Percentiles rank a stretch among this genome's conserved stretches.
These are phyloP conservation scores for Lamellibrachia columna DNA, from an alignment of 2,888 invertebrate genomes.

Conservation along the genomic window DNA sequence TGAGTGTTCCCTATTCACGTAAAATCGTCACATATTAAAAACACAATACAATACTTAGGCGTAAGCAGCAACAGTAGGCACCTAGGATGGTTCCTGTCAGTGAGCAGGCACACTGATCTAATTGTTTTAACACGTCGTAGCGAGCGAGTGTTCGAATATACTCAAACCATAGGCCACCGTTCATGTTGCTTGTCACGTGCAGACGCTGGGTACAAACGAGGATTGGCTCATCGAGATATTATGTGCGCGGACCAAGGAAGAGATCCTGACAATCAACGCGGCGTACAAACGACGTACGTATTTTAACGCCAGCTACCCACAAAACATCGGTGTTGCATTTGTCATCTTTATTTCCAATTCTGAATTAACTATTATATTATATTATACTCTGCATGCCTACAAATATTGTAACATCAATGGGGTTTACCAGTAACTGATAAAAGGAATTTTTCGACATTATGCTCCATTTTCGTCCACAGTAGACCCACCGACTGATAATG, in stretches of 20 bases:
- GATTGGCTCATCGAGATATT: constrained; percentile 59
- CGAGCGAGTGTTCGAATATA: background rate
- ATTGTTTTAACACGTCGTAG: background rate
- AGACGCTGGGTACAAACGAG: constrained; percentile 51
- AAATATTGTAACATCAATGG: background rate
- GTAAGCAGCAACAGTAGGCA: too few species aligned
- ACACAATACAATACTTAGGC: too few species aligned
- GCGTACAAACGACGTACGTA: constrained; percentile 28
- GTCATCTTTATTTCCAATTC: background rate
- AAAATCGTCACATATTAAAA: too few species aligned
- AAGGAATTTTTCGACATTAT: background rate
- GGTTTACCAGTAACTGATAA: background rate
- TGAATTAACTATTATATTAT: background rate
- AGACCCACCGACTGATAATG: background rate
- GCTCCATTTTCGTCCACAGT: background rate
- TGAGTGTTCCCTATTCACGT: too few species aligned
- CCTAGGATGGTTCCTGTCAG: too few species aligned
- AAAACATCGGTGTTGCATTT: background rate
- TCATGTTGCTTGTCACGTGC: background rate
- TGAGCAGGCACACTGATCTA: background rate
- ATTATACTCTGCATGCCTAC: background rate
- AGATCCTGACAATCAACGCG: constrained; percentile 24
- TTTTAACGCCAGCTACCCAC: background rate
- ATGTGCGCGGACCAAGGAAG: constrained; percentile 35
- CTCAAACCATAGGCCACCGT: background rate